phyloP scores from a whole-genome alignment of 2,113 vertebrate genomes.

The Catagonus wagneri region DNA sequence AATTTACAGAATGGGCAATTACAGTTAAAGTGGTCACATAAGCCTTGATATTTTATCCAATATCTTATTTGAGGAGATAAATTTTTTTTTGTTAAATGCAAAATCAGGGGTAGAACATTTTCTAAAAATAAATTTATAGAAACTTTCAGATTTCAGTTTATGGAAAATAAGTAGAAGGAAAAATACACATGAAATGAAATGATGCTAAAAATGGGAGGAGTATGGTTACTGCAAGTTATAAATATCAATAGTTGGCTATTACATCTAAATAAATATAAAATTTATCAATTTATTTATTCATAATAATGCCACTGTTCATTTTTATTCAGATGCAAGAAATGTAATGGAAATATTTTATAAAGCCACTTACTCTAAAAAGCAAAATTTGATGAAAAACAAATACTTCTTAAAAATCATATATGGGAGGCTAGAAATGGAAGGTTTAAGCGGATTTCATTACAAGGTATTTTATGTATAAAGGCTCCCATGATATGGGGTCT shows the following conservation, averaged over 20 bases:
- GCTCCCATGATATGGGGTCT: no score
- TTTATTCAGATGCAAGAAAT: slow-evolving; percentile 29
- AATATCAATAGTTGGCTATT: background rate
- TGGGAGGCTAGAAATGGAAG: background rate
- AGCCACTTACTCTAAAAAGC: background rate
- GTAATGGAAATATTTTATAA: background rate
- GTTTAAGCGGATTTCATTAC: background rate
- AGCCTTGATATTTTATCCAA: background rate
- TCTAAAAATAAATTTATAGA: background rate
- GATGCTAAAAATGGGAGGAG: background rate
- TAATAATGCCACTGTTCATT: background rate
- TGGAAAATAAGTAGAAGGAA: background rate
- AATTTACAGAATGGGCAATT: background rate
- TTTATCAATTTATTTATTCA: background rate
- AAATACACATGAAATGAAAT: background rate
- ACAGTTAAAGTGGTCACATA: background rate
- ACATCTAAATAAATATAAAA: background rate
- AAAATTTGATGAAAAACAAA: background rate
- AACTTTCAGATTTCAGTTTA: background rate
- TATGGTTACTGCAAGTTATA: background rate
- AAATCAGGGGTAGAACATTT: background rate
- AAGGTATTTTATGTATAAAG: background rate
- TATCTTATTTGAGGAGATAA: background rate
- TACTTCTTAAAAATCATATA: background rate
- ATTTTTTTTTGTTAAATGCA: background rate